Percentiles rank a stretch among this genome's conserved stretches.
These are phyloP conservation scores for Hemicordylus capensis DNA, from an alignment of 2,113 vertebrate genomes.

Conservation along the genomic window DNA sequence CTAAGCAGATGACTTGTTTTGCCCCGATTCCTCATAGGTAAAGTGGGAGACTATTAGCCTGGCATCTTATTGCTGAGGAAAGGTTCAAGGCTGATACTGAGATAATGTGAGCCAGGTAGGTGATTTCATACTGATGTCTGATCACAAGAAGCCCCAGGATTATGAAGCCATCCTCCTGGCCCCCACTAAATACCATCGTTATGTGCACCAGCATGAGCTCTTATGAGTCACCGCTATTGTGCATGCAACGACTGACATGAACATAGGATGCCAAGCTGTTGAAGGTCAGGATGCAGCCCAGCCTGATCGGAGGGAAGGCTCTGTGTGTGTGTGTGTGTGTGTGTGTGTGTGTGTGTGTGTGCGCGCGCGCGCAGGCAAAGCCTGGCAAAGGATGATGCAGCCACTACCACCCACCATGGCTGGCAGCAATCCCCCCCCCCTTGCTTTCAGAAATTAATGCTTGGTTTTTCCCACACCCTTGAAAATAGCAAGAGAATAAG, in stretches of 20 bases:
- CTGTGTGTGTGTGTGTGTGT: too few relatives aligned
- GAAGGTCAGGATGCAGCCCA: not conserved
- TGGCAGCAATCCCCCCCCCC: not conserved
- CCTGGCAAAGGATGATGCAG: constrained; percentile 38
- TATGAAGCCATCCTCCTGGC: not conserved
- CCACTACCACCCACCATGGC: constrained; percentile 25
- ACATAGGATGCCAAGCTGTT: not conserved
- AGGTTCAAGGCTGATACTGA: not conserved
- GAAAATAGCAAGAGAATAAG: constrained; percentile 66
- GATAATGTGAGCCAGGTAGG: not conserved
- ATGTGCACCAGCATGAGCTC: not conserved
- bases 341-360: too few relatives aligned
- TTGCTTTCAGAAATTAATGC: constrained; percentile 52
- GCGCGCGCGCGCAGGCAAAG: too few relatives aligned
- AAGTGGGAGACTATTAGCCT: not conserved
- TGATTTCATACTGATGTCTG: not conserved
- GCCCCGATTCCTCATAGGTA: not conserved
- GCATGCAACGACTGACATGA: not conserved
- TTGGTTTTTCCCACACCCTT: constrained; percentile 57
- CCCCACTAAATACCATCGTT: not conserved
- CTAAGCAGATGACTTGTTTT: not conserved
- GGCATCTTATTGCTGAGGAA: not conserved
- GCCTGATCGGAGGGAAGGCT: not conserved
- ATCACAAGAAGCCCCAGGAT: not conserved
- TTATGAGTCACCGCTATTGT: not conserved